Evolutionary conservation across 2,113 vertebrate genomes (phyloP).

Genomic region (Cephalophus harveyi): DNA sequence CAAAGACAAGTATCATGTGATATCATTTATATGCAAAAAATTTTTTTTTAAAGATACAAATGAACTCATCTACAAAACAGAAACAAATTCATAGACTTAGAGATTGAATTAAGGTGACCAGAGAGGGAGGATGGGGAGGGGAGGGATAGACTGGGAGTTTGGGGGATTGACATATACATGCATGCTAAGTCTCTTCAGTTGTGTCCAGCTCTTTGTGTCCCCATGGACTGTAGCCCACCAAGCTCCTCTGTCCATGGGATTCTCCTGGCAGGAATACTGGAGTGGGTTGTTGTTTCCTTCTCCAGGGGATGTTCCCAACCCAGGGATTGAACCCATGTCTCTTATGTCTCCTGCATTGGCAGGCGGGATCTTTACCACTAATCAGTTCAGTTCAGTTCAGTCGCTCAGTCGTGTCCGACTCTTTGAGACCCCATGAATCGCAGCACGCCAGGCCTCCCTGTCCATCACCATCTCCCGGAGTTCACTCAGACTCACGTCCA

Average conservation of each 20-base stretch:
- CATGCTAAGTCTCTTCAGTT: neutral
- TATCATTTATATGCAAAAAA: neutral
- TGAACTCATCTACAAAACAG: neutral
- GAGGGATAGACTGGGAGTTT: neutral
- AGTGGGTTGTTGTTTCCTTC: neutral
- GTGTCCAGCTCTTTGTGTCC: neutral
- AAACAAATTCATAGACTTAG: neutral
- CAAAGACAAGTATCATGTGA: neutral
- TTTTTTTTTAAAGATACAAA: neutral
- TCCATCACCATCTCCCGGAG: too few relatives aligned
- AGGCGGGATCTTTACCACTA: neutral
- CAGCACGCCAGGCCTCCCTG: too few relatives aligned
- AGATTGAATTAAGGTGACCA: neutral
- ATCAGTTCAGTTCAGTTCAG: too few relatives aligned
- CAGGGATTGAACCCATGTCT: neutral
- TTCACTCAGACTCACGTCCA: too few relatives aligned
- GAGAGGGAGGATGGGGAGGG: neutral
- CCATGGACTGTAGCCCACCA: fast-evolving
- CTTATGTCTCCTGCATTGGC: neutral
- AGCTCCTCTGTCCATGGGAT: neutral
- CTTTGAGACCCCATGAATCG: too few relatives aligned
- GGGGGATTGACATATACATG: neutral
- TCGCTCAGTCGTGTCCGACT: too few relatives aligned
- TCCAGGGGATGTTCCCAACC: neutral
- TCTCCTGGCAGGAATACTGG: neutral